Conservation (phyloP, 1,140 invertebrate species). For the Bombus soroeensis region DNA sequence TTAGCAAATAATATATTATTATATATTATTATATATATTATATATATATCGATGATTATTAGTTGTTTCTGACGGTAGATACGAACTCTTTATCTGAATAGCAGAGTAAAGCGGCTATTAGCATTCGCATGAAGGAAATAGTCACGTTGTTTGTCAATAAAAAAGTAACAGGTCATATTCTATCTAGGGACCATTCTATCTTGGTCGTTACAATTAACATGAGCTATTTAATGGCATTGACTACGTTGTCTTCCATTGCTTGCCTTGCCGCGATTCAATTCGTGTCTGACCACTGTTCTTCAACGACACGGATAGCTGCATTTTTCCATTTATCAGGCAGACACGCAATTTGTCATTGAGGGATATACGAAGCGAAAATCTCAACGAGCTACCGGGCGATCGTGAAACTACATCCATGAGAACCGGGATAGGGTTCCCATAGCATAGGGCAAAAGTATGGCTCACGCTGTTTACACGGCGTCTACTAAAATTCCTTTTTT, state of each 20-base stretch:
- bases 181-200: slow-evolving; percentile 29
- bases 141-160: background rate
- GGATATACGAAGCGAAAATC: slow-evolving; percentile 37
- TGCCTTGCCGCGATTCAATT: slow-evolving; percentile 42
- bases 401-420: background rate
- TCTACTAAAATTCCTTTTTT: slow-evolving; percentile 11
- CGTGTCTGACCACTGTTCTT: background rate
- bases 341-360: slow-evolving; percentile 44
- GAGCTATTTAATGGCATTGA: slow-evolving; percentile 50
- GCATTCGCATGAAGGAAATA: slow-evolving; percentile 1
- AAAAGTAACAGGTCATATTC: slow-evolving; percentile 46
- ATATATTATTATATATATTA: too few species aligned
- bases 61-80: background rate
- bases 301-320: slow-evolving; percentile 41
- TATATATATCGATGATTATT: background rate
- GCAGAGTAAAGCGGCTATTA: background rate
- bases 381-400: slow-evolving; percentile 22
- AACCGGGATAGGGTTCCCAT: background rate
- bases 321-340: slow-evolving; percentile 55
- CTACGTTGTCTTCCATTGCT: slow-evolving; percentile 29
- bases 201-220: slow-evolving; percentile 31
- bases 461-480: background rate
- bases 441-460: background rate
- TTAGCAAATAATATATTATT: too few species aligned
- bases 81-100: background rate